Conservation (phyloP, 2,797 vertebrate genomes). For the Phrynocephalus vlangalii region DNA sequence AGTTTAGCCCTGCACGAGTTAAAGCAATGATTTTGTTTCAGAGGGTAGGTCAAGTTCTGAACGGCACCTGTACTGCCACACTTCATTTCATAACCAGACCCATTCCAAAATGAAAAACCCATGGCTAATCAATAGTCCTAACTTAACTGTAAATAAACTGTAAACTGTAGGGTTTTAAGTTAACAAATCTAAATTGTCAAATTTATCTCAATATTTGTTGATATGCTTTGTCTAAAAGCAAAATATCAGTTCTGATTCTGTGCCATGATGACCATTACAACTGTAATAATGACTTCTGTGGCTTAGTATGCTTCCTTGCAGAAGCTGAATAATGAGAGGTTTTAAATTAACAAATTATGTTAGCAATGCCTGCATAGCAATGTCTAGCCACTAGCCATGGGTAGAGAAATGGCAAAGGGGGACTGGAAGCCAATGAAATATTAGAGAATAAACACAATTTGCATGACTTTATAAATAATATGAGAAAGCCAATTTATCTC, state of each 20-base stretch:
- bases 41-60: too few relatives aligned
- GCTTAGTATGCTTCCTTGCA: constrained; percentile 44
- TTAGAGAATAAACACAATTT: constrained; percentile 35
- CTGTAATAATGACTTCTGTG: constrained; percentile 63
- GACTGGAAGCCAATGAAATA: constrained; percentile 16
- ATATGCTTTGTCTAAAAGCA: constrained; percentile 46
- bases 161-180: constrained; percentile 46
- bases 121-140: background rate
- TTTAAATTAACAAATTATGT: background rate
- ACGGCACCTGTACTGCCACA: too few relatives aligned
- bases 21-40: too few relatives aligned
- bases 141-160: constrained; percentile 27
- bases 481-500: constrained; percentile 13
- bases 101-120: too few relatives aligned
- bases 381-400: constrained; percentile 37
- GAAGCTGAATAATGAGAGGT: constrained; percentile 52
- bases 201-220: constrained; percentile 31
- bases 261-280: constrained; percentile 65
- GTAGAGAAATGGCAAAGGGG: constrained; percentile 23
- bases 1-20: too few relatives aligned
- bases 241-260: constrained; percentile 59
- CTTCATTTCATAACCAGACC: too few relatives aligned
- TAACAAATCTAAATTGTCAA: constrained; percentile 61
- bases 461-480: constrained; percentile 49
- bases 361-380: constrained; percentile 36